Base-by-base conservation (phyloP, 2,797 vertebrate species). In the Urocyon cinereoargenteus region DNA sequence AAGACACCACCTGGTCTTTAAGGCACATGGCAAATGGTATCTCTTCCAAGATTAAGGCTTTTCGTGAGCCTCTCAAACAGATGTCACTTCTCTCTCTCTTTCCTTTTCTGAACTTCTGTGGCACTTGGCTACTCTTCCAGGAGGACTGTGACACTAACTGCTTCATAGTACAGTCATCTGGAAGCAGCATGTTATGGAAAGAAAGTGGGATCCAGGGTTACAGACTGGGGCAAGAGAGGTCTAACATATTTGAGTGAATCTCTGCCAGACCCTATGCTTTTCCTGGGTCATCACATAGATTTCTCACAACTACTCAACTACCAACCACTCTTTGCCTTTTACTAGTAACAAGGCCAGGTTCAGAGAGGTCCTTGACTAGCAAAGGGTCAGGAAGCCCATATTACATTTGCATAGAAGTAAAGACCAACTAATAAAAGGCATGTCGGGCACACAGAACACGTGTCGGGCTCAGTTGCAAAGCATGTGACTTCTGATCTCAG, bases 31-130 rank as follows among this genome's bases (percentile, higher is more conserved):
- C 82, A 89, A 89, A 59, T 16, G 19, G 22, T 72, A 4, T 90
- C 70, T 89, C 77, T 97, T 55, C 90, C 84, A 96, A 78, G 19
- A 75, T 22, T 21, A 87, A 62, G 28, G 45, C 18, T 94, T 90
- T 86, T 51, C 55, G 45, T 75, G 15, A 81, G 86, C 19, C 40
- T 86, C 73, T 40, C 6, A 81, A 70, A 64, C 7, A 90, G 55
- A 78, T 40, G 18, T 31, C 24, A 12, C 16, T 22, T 40, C 40
- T 45, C 26, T 31, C 28, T 49, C 75, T 24, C 16, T n/a, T 28
- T 14, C 5, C 14, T 62, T 31, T 73, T 92, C 8, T 28, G 77
- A 85, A 64, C 16, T 77, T 26, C 13, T 36, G 15, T 18, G 6
- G 40, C 78, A 86, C 72, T 93, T 64, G 18, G 72, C 66, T 36